Evolutionary conservation across 2,797 vertebrate genomes (phyloP), one percentile per base, ranked within the genome.

Genomic region (Ficedula albicollis): DNA sequence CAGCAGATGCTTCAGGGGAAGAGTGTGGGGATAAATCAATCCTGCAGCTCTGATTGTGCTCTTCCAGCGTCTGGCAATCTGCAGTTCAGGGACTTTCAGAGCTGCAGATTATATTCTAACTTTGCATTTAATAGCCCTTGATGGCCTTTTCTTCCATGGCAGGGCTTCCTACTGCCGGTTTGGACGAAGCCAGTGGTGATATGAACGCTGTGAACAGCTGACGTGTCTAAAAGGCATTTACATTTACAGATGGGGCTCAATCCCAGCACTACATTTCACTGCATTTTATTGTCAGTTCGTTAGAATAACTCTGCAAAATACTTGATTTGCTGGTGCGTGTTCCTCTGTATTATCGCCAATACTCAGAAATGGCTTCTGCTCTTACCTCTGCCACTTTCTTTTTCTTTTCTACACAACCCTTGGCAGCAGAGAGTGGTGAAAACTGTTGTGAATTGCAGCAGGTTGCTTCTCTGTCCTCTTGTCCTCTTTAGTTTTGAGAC

Each of bases 101-200:
- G 64, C 46, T 75, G 58, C 38, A 55, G 38, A 44, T 82, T 25
- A 10, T 56, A 26, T 67, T 63, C 17, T 60, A 2, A 63, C 27
- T 73, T 27, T 63, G 38, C 60, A 32, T 68, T 80, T 83, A 74
- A 49, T 43, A 63, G 83, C 56, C 17, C 38, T 74, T 88, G 56
- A 34, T 94, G 56, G 32, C 8, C 16, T 87, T 17, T 48, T 39
- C 59, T 67, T 69, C 43, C 15, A 5, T 34, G 19, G 5, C 10
- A n/a, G 4, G 9, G 34, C 22, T 55, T 64, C 39, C 23, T 73
- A 5, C 22, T 23, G 5, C 32, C 0, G 0, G 12, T 70, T 70
- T 64, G 67, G 44, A 74, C 48, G 39, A 59, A 89, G 38, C 1
- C 13, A 56, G 20, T 8, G 23, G 44, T 18, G 49, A 11, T 69